Base-by-base conservation (phyloP, 2,888 invertebrate genomes). In the Helobdella robusta region DNA sequence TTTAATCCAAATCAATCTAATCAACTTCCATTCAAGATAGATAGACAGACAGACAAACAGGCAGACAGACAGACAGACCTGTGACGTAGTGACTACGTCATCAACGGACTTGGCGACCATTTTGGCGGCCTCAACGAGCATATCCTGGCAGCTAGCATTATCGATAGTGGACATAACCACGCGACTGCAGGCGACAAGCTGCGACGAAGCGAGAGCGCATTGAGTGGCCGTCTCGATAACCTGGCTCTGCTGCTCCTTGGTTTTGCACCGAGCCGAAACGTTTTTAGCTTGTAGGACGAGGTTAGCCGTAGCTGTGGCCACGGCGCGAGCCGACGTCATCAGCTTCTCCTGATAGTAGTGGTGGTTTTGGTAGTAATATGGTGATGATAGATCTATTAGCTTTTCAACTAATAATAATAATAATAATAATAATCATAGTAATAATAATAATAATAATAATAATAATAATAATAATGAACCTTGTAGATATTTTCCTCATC, bases 221-320 rank as follows among this genome's bases (percentile, higher is more conserved):
- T 93, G 89, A 0, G 95, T 95, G 1, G 98, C 98, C 0, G 93
- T 90, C 0, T 90, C 89, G 72, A 99, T 95, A 58, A 97, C 91
- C 68, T 73, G 83, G 79, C 90, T 89, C 81, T 91, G 89, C 34
- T 69, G 67, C 8, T 85, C 86, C 70, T 88, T 87, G 74, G 88
- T 87, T 72, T 89, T 89, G 71, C 89, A 89, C 59, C 81, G 81
- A 0, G 90, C 89, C 0, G 97, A 94, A 69, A 97, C 92, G 74
- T 90, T 89, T 83, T 97, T 95, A 0, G 97, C 95, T 77, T 91
- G 90, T 65, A 97, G 83, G 2, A 99, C 97, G 63, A 98, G 81
- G 1, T 91, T 90, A 0, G 98, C 97, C 0, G 98, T 95, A 2
- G 94, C 91, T 78, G 95, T 97, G 50, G 97, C 97, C 36, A 99